Conservation (phyloP, 2,888 invertebrate species). For the Drosophila maculinotata region DNA sequence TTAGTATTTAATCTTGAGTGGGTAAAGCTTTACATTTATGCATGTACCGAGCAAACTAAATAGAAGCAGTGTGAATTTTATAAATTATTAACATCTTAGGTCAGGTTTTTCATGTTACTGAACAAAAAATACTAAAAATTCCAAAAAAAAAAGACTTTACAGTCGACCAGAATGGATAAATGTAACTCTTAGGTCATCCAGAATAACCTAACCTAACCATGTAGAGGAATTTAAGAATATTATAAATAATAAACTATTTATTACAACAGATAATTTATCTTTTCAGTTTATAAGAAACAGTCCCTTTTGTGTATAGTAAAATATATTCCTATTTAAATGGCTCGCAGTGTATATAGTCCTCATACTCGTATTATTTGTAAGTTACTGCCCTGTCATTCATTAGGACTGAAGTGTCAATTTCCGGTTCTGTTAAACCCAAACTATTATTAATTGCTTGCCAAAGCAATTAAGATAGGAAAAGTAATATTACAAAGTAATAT, state of each 20-base stretch:
- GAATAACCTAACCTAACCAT: background rate
- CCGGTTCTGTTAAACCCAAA: conserved; percentile 31
- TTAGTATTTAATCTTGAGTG: conserved; percentile 35
- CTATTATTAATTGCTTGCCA: conserved; percentile 11
- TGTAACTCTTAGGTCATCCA: background rate
- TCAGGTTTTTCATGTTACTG: background rate
- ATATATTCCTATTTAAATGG: background rate
- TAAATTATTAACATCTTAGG: background rate
- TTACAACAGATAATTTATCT: no score
- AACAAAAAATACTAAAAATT: no score
- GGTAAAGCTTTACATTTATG: conserved; percentile 1
- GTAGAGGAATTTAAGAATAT: no score
- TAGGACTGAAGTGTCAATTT: conserved; percentile 42
- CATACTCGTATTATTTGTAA: conserved; percentile 9
- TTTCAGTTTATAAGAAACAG: background rate
- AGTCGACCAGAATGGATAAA: no score
- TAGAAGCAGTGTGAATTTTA: background rate
- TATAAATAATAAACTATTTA: no score
- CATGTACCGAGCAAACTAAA: background rate
- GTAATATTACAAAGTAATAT: conserved; percentile 6
- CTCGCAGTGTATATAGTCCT: conserved; percentile 10
- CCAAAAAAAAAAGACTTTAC: no score
- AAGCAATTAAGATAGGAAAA: conserved; percentile 25
- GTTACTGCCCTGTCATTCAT: conserved; percentile 17
- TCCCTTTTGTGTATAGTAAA: background rate